Evolutionary conservation across 35 echinoderm and acorn worm species (phyloP), one percentile per base, ranked within the genome.

Genomic region (Heliocidaris erythrogramma): DNA sequence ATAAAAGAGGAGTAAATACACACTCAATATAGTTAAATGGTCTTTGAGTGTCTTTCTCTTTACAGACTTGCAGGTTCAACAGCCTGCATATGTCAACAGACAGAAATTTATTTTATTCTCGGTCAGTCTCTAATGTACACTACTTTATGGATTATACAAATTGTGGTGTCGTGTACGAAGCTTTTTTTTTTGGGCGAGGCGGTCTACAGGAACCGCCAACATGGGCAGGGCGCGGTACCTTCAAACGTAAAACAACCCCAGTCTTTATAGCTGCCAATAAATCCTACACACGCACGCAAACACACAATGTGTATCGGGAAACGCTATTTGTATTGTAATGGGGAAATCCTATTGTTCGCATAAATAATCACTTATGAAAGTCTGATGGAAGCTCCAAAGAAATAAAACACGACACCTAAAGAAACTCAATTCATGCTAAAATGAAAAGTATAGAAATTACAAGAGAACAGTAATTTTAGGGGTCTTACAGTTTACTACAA

Each of bases 131-230:
- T 32, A 89, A 89, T 89, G 87, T 89, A 89, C 87, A 89, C 87
- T 89, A 48, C 87, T 89, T 89, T 89, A 48, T 89, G 87, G 87
- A 89, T 89, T 89, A 89, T 89, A 89, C 87, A 89, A 89, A 89
- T 48, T 89, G 31, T 89, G 87, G 31, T 48, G 87, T 89, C 87
- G 87, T 89, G 87, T 48, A 42, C 65, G 65, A 78, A 24, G 17
- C 17, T 12, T 89, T 42, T n/a, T 48, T 32, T 31, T 12, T 89
- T 89, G 87, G 87, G 87, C 47, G 31, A 48, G 87, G 87, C 32
- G 17, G 47, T 48, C 16, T 14, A 48, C 4, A 42, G 47, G 31
- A 48, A 30, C 47, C 31, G 87, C 87, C 87, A 48, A 13, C 32
- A 89, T 48, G 87, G 29, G 29, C 31, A 89, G 87, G 65, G 65